Base-by-base conservation (phyloP, 2,888 invertebrate genomes). In the Saturnia pavonia region DNA sequence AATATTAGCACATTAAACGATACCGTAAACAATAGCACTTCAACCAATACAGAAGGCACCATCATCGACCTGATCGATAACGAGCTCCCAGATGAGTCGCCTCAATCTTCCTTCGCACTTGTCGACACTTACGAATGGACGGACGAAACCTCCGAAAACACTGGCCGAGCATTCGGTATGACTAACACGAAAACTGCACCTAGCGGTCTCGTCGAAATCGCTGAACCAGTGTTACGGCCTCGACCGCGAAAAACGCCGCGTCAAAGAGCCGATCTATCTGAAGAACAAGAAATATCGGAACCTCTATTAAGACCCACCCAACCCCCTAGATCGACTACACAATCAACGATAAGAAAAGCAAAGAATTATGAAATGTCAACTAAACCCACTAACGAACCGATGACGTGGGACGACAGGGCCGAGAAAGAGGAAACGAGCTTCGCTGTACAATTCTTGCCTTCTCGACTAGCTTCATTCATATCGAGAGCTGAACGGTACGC, bases 401-500 rank as follows among this genome's bases (percentile, higher is more conserved):
- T 82, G 72, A 78, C 82, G 27, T 87, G 81, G 85, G 86, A 88
- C 72, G 88, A 88, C 72, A 83, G 85, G 71, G 86, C 80, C 1
- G 92, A 87, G 78, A 93, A 86, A 77, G 91, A 87, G 74, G 89
- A 91, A 73, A 74, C 87, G 9, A 88, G 93, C 72, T 94, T 95
- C 71, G 97, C 96, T 0, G 97, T 97, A 0, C 97, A 98, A 85
- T 95, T 97, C 81, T 90, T 98, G 65, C 97, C 97, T 0, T 96
- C 97, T 75, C 94, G 97, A 48, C 88, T 97, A 1, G 97, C 97
- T 0, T 96, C 96, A 7, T 95, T 98, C 86, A 95, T 98, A 67
- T 96, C 97, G 57, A 96, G 97, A 77, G 97, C 97, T 0, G 97
- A 97, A 82, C 94, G 96, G 68, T 97, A 97, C 85, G 97, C 97